phyloP scores from a whole-genome alignment of 2,113 vertebrate species.

The Zootoca vivipara region DNA sequence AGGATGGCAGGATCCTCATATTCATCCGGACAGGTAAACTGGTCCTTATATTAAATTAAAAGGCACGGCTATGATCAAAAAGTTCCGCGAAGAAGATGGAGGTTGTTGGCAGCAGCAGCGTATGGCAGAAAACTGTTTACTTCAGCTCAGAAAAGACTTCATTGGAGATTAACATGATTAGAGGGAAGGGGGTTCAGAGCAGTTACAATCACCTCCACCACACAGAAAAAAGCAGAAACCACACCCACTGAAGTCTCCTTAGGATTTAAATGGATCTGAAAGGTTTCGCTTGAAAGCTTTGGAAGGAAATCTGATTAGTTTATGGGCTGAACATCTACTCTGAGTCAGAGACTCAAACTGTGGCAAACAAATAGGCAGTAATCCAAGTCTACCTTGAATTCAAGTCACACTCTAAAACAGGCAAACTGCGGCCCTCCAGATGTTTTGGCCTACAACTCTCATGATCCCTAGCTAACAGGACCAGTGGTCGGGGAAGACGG shows the following conservation, averaged over 20 bases:
- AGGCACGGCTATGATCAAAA: conserved; percentile 25
- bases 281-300: background rate
- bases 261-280: background rate
- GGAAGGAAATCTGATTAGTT: background rate
- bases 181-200: background rate
- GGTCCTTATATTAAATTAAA: conserved; percentile 79
- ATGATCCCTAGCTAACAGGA: too few species aligned
- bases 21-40: conserved; percentile 97
- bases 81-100: background rate
- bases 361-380: background rate
- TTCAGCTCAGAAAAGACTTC: background rate
- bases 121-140: background rate
- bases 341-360: background rate
- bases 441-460: too few species aligned
- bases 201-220: background rate
- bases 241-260: background rate
- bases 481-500: too few species aligned
- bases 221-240: background rate
- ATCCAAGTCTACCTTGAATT: background rate
- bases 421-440: too few species aligned
- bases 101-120: background rate
- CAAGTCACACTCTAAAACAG: background rate
- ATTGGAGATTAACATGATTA: background rate
- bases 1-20: conserved; percentile 90
- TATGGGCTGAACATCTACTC: background rate